These are phyloP conservation scores for Rhinolophus sinicus DNA, from an alignment of 2,113 vertebrate species.

Conservation along the genomic window DNA sequence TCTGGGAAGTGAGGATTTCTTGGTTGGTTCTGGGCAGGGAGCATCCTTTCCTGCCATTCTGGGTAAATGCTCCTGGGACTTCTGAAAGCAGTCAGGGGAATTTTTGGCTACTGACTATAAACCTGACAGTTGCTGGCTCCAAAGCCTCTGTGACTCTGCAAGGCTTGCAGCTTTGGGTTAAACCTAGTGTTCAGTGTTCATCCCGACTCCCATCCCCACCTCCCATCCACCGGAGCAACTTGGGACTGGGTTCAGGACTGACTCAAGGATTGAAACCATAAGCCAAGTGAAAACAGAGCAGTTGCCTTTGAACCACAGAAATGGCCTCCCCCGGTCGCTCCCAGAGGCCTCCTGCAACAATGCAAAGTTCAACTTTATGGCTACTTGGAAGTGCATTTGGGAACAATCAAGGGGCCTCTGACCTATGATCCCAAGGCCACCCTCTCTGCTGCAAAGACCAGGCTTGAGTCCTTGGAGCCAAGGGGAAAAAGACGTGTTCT, in stretches of 20 bases:
- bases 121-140: not conserved
- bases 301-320: not conserved
- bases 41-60: not conserved
- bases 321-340: not conserved
- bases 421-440: not conserved
- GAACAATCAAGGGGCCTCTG: slow-evolving; percentile 55
- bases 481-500: not conserved
- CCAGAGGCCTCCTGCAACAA: not conserved
- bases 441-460: not conserved
- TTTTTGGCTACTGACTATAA: not conserved
- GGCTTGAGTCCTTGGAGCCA: not conserved
- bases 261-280: not conserved
- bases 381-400: slow-evolving; percentile 48
- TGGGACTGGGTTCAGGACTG: not conserved
- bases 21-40: not conserved
- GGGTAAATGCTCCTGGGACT: accelerated
- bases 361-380: slow-evolving; percentile 65
- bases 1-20: too few species aligned
- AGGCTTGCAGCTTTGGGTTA: not conserved
- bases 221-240: accelerated
- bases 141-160: not conserved
- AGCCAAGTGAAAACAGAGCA: not conserved
- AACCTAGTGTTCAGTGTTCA: too few species aligned
- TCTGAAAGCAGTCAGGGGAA: not conserved
- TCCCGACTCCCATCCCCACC: not conserved